A percentile compares a stretch with the other conserved stretches of the same genome.
phyloP scores from a whole-genome alignment of 2,113 vertebrate genomes.

The Melanerpes aurifrons region DNA sequence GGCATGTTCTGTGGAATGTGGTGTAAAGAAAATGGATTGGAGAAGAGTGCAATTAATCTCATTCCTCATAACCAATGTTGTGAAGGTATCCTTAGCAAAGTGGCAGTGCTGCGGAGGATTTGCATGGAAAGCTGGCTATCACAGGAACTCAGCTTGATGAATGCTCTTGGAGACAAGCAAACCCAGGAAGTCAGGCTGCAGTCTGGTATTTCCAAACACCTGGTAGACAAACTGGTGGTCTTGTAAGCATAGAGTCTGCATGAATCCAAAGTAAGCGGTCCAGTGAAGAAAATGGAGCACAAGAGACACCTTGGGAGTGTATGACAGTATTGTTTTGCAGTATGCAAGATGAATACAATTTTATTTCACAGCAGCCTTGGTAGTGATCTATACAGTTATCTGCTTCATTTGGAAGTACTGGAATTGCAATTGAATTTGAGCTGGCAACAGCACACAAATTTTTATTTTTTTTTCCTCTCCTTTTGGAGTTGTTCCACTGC shows the following conservation, averaged over 20 bases:
- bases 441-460: neutral
- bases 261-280: neutral
- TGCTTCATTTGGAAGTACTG: neutral
- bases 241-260: neutral
- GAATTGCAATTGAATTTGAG: neutral
- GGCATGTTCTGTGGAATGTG: neutral
- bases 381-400: neutral
- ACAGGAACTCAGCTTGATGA: neutral
- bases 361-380: neutral
- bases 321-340: neutral
- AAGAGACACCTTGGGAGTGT: neutral
- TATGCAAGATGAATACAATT: fast-evolving
- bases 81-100: neutral
- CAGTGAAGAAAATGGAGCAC: neutral
- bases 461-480: neutral
- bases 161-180: neutral
- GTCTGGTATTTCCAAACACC: neutral
- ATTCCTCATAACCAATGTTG: neutral
- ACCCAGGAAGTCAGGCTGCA: neutral
- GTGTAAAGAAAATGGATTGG: neutral
- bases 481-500: neutral
- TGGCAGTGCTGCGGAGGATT: neutral
- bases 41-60: neutral
- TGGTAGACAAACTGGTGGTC: neutral
- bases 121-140: neutral